These are phyloP conservation scores for Polydesmus complanatus DNA, from an alignment of 2,888 invertebrate genomes.

Conservation along the genomic window DNA sequence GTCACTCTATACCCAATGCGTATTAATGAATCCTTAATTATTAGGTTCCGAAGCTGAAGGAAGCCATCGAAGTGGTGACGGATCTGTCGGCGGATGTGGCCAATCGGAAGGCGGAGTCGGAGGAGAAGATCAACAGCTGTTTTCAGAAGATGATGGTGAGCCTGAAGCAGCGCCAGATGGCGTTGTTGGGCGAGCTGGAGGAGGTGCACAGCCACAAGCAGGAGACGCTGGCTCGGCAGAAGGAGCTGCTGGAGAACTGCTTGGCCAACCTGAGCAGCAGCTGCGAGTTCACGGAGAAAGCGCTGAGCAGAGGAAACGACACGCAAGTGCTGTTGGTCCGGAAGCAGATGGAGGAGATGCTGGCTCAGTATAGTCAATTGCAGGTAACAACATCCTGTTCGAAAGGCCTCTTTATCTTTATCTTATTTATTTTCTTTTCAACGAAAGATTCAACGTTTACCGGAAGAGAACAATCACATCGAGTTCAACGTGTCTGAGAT, in stretches of 20 bases:
- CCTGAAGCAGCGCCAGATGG: slow-evolving; percentile 28
- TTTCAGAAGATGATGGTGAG: slow-evolving; percentile 30
- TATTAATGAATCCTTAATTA: background rate
- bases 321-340: slow-evolving; percentile 37
- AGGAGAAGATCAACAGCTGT: slow-evolving; percentile 27
- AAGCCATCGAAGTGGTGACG: slow-evolving; percentile 27
- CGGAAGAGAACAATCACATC: slow-evolving; percentile 32
- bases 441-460: slow-evolving; percentile 25
- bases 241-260: slow-evolving; percentile 30
- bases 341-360: slow-evolving; percentile 36
- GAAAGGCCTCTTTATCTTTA: background rate
- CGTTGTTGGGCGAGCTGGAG: slow-evolving; percentile 29
- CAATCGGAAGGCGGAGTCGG: slow-evolving; percentile 24
- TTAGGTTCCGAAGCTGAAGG: slow-evolving; percentile 28
- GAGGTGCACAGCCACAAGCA: slow-evolving; percentile 29
- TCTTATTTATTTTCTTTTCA: background rate
- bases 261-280: slow-evolving; percentile 33
- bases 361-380: slow-evolving; percentile 30
- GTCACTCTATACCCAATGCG: background rate
- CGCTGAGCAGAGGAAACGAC: slow-evolving; percentile 35
- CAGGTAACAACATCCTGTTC: slow-evolving; percentile 18
- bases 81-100: slow-evolving; percentile 26
- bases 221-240: slow-evolving; percentile 29
- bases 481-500: slow-evolving; percentile 28
- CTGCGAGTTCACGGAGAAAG: slow-evolving; percentile 37